Percentiles rank a stretch among this genome's conserved stretches.
Conservation (phyloP, 2,797 vertebrate species). For the Falco columbarius region DNA sequence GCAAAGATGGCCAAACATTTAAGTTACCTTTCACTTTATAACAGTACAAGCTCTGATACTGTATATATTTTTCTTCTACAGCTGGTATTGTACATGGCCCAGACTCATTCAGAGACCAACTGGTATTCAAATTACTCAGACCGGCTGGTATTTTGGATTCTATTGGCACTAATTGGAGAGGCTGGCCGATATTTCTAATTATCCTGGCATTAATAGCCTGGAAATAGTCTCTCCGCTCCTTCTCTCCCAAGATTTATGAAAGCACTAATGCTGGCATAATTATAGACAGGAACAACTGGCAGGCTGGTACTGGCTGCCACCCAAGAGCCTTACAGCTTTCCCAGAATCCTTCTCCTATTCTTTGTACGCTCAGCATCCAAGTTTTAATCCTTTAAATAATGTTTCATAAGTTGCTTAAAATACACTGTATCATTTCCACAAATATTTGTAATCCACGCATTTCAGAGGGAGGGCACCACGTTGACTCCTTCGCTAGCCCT, state of each 20-base stretch:
- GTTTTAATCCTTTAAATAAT: slow-evolving; percentile 54
- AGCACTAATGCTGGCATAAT: slow-evolving; percentile 64
- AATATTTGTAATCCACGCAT: not conserved
- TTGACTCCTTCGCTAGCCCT: not conserved
- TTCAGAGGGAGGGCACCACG: not conserved
- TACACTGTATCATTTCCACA: slow-evolving; percentile 29
- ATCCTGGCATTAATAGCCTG: slow-evolving; percentile 73
- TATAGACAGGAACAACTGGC: slow-evolving; percentile 52
- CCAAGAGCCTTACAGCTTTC: slow-evolving; percentile 55
- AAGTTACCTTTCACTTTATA: not conserved
- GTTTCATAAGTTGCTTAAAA: slow-evolving; percentile 37
- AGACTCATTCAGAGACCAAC: slow-evolving; percentile 37
- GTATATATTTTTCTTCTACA: slow-evolving; percentile 10
- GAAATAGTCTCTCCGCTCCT: slow-evolving; percentile 63
- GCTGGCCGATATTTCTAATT: slow-evolving; percentile 75
- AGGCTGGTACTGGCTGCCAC: slow-evolving; percentile 64
- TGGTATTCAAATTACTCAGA: slow-evolving; percentile 65
- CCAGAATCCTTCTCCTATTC: slow-evolving; percentile 52
- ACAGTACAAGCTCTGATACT: not conserved
- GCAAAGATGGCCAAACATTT: not conserved
- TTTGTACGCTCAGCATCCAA: not conserved
- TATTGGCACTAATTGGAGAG: slow-evolving; percentile 66
- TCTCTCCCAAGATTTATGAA: slow-evolving; percentile 66
- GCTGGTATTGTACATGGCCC: not conserved
- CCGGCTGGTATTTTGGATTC: slow-evolving; percentile 60